A percentile compares a stretch with the other conserved stretches of the same genome.
These are phyloP conservation scores for Danio kyathit DNA, from an alignment of 2,797 vertebrate genomes.

Conservation along the genomic window DNA sequence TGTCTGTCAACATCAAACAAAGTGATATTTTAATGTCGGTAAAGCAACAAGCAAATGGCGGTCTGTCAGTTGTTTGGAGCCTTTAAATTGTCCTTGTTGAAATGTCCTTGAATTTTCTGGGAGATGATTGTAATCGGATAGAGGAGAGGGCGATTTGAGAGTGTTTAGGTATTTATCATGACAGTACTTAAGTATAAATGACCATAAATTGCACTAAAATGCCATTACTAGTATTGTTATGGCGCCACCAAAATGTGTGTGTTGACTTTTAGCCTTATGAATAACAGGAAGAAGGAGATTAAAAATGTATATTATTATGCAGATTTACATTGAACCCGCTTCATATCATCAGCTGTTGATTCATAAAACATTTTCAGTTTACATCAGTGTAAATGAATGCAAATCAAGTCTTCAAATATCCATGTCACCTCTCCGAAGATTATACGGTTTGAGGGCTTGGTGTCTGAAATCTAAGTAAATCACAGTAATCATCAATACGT, in stretches of 20 bases:
- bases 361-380: background rate
- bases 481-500: no score
- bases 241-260: background rate
- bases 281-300: background rate
- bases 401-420: slow-evolving; percentile 13
- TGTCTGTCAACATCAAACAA: slow-evolving; percentile 52
- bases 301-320: background rate
- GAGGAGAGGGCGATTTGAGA: slow-evolving; percentile 14
- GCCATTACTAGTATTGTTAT: background rate
- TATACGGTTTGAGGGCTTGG: slow-evolving; percentile 16
- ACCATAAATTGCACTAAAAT: background rate
- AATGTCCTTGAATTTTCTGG: slow-evolving; percentile 27
- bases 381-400: slow-evolving; percentile 37
- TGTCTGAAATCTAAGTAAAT: slow-evolving; percentile 29
- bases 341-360: background rate
- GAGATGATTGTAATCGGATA: slow-evolving; percentile 20
- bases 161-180: slow-evolving; percentile 37
- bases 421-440: slow-evolving; percentile 25
- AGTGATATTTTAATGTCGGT: slow-evolving; percentile 43
- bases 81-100: slow-evolving; percentile 25
- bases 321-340: background rate
- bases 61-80: slow-evolving; percentile 18
- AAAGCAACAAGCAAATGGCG: slow-evolving; percentile 24
- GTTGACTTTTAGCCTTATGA: background rate
- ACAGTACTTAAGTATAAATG: background rate